Base-by-base conservation (phyloP, 2,797 vertebrate species). In the Muscicapa comitata region DNA sequence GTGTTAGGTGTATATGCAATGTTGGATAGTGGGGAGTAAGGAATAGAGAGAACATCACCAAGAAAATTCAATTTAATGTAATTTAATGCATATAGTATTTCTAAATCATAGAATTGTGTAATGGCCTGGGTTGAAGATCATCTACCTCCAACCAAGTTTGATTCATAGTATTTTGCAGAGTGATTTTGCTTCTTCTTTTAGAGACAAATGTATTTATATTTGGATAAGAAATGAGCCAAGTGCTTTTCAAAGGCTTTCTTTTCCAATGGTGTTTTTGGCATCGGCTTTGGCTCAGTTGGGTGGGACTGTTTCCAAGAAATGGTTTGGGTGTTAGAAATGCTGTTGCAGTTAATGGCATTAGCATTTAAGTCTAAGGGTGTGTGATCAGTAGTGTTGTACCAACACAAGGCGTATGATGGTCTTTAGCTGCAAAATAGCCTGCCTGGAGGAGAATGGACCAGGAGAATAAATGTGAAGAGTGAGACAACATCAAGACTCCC, bases 391-490 rank as follows among this genome's bases (percentile, higher is more conserved):
- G 4, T 72, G 33, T 2, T 55, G 48, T 59, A 58, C 55, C 48
- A 50, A 8, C 28, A 47, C 13, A 31, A 40, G 48, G 33, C 29
- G 15, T 21, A 24, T 43, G 40, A 17, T 18, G 10, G 4, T 13
- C 54, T 76, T 70, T 24, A 59, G 8, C 24, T 81, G 51, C n/a
- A 90, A 33, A 53, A 13, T 1, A 5, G 12, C 33, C 31, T 90
- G 26, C 63, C 14, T 6, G 17, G 7, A 6, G 13, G 31, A 4
- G 48, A 70, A 24, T 0, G 0, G n/a, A 61, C 35, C 13, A 12
- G 2, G 2, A 33, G 25, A 76, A 26, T 45, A 53, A 76, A 63
- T 18, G 38, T 37, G 26, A 26, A 11, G 7, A 75, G 5, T 16
- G 11, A 67, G 76, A 70, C 33, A 61, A 7, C 26, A 80, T 24